phyloP scores from a whole-genome alignment of 2,113 vertebrate genomes.

The Sylvilagus bachmani region DNA sequence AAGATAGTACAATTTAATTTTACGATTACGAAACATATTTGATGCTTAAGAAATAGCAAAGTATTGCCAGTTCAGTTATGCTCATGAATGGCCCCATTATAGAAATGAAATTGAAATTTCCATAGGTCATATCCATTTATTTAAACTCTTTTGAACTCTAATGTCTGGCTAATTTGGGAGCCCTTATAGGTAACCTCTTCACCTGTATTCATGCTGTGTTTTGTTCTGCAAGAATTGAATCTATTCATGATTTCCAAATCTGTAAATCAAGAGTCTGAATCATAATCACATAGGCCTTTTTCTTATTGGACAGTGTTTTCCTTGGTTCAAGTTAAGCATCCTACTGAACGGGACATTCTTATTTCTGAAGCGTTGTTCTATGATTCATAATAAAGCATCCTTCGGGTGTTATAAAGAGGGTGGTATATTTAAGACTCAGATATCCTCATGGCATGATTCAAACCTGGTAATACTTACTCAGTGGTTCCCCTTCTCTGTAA shows the following conservation, averaged over 20 bases:
- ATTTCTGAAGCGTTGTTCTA: not conserved
- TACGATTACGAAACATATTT: constrained; percentile 14
- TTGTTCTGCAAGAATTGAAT: not conserved
- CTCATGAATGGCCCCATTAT: not conserved
- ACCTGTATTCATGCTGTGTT: not conserved
- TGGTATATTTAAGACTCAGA: not conserved
- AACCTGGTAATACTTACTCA: not conserved
- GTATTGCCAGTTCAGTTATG: not conserved
- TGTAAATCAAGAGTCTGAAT: constrained; percentile 18
- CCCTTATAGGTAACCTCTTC: not conserved
- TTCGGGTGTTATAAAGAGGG: not conserved
- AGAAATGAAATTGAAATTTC: not conserved
- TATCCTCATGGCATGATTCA: not conserved
- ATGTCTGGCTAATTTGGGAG: not conserved
- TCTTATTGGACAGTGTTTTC: not conserved
- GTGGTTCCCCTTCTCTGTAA: not conserved
- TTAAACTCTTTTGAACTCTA: not conserved
- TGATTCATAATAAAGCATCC: not conserved
- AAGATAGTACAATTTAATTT: constrained; percentile 11
- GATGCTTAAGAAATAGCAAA: not conserved
- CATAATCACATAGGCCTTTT: not conserved
- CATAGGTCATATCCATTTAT: not conserved
- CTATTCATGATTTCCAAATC: not conserved
- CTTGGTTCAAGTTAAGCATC: not conserved
- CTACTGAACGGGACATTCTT: not conserved